Percentiles rank a stretch among this genome's conserved stretches.
phyloP scores from a whole-genome alignment of 2,797 vertebrate species.

The Cuniculus paca region DNA sequence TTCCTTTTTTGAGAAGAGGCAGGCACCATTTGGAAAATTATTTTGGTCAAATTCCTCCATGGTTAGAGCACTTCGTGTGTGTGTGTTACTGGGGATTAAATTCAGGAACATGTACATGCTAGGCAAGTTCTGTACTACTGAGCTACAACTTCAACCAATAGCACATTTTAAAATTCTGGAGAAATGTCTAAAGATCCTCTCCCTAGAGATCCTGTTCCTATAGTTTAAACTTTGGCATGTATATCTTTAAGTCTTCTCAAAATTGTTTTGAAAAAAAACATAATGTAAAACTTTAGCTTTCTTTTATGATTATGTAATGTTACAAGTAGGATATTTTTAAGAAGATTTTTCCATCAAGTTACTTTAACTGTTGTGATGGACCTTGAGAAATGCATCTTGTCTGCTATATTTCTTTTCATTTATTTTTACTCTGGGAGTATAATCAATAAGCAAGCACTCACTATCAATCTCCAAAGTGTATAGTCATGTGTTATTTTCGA shows the following conservation, averaged over 20 bases:
- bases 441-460: constrained; percentile 84
- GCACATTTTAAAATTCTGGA: not conserved
- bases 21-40: not conserved
- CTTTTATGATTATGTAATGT: not conserved
- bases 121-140: not conserved
- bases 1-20: not conserved
- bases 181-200: not conserved
- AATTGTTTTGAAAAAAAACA: not conserved
- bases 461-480: constrained; percentile 84
- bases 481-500: constrained; percentile 86
- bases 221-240: not conserved
- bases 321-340: constrained; percentile 1
- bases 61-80: not conserved
- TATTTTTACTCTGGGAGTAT: not conserved
- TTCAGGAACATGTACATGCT: not conserved
- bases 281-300: not conserved
- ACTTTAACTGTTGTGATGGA: not conserved
- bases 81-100: not conserved
- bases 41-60: not conserved
- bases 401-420: not conserved
- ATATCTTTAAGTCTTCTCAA: constrained; percentile 10
- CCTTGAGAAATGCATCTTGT: constrained; percentile 71
- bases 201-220: not conserved
- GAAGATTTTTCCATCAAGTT: constrained; percentile 35
- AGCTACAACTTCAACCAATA: not conserved